These are phyloP conservation scores for Hippocampus abdominalis DNA, from an alignment of 2,113 vertebrate species.

Conservation along the genomic window DNA sequence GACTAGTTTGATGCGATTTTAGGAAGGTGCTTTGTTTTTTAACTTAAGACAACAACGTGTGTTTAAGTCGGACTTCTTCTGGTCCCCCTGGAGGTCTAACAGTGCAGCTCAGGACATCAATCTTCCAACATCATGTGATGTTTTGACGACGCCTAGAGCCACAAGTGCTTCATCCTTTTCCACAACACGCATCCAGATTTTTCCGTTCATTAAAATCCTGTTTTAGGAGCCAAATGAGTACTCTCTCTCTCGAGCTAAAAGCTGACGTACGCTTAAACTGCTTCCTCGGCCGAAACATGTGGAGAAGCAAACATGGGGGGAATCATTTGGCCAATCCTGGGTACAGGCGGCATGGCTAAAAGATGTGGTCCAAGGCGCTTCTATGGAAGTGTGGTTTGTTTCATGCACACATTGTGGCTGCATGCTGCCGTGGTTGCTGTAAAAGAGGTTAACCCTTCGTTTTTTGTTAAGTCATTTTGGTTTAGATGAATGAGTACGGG, in stretches of 20 bases:
- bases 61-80: neutral
- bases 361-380: conserved; percentile 47
- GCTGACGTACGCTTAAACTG: conserved; percentile 24
- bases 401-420: conserved; percentile 1
- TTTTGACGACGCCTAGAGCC: conserved; percentile 1
- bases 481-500: no score
- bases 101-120: neutral
- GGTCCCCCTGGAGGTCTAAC: neutral
- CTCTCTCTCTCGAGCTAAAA: neutral
- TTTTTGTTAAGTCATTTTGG: no score
- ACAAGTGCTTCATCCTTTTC: conserved; percentile 3
- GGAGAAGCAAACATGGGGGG: conserved; percentile 26
- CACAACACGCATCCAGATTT: neutral
- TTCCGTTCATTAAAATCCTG: conserved; percentile 13
- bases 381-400: conserved; percentile 28
- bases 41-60: neutral
- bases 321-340: conserved; percentile 24
- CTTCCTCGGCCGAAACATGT: conserved; percentile 17
- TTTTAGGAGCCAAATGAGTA: conserved; percentile 3
- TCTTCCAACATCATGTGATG: neutral
- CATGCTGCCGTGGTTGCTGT: neutral
- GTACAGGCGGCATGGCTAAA: conserved; percentile 30
- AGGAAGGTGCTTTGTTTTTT: neutral
- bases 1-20: neutral
- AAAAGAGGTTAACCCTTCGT: neutral